A percentile compares a stretch with the other conserved stretches of the same genome.
These are phyloP conservation scores for Psittacula derbiana DNA, from an alignment of 2,797 vertebrate species.

Conservation along the genomic window DNA sequence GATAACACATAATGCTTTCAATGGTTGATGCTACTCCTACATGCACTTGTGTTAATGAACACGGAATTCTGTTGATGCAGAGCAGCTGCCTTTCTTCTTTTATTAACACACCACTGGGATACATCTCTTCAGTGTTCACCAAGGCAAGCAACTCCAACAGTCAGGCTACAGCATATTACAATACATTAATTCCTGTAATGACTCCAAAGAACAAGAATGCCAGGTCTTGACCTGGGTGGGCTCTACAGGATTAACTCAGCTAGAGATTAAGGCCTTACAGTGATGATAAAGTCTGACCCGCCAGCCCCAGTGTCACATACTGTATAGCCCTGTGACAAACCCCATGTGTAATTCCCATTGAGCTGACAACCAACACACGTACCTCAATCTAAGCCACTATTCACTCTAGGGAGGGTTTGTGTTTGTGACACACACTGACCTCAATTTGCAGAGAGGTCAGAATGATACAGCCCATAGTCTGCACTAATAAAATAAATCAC, in stretches of 20 bases:
- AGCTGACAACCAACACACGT: constrained; percentile 55
- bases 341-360: constrained; percentile 70
- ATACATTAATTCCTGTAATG: neutral
- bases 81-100: neutral
- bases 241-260: constrained; percentile 49
- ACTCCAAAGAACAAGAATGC: constrained; percentile 53
- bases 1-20: neutral
- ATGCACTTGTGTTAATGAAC: neutral
- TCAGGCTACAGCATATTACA: neutral
- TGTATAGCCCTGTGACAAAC: constrained; percentile 64
- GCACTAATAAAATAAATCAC: constrained; percentile 69
- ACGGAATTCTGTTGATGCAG: neutral
- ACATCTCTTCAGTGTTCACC: neutral
- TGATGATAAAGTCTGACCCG: constrained; percentile 61
- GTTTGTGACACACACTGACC: constrained; percentile 70
- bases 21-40: neutral
- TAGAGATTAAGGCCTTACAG: constrained; percentile 33
- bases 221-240: constrained; percentile 59
- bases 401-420: constrained; percentile 50
- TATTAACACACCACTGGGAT: neutral
- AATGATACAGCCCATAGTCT: constrained; percentile 37
- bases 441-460: constrained; percentile 72
- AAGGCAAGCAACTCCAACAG: neutral
- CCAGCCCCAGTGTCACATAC: constrained; percentile 52
- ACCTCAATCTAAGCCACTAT: constrained; percentile 1